A percentile compares a stretch with the other conserved stretches of the same genome.
Evolutionary conservation across 2,888 invertebrate species (phyloP).

Genomic region (Sarcophaga subvicina): DNA sequence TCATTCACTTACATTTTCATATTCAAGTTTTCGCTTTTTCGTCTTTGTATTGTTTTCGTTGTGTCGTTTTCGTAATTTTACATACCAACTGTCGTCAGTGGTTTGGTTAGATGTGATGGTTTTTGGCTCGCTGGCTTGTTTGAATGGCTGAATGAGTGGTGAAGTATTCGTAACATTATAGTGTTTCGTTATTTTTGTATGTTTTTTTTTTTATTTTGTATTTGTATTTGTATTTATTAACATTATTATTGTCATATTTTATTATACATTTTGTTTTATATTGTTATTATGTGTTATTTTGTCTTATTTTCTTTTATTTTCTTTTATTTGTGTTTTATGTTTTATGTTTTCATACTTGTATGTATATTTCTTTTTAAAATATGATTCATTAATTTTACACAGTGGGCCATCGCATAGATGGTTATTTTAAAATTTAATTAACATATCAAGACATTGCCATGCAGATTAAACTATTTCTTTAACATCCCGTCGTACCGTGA

Average conservation of each 20-base stretch:
- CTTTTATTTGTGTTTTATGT: background rate
- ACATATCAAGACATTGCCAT: too few relatives aligned
- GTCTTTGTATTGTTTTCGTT: background rate
- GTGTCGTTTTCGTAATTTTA: conserved; percentile 23
- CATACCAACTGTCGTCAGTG: background rate
- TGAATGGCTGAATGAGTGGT: conserved; percentile 12
- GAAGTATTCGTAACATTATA: conserved; percentile 1
- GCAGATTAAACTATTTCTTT: too few relatives aligned
- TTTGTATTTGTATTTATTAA: too few relatives aligned
- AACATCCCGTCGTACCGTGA: too few relatives aligned
- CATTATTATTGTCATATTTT: conserved; percentile 46
- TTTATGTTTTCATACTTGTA: conserved; percentile 30
- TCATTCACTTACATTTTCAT: background rate
- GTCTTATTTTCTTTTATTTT: conserved; percentile 11
- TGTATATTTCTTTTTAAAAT: conserved; percentile 26
- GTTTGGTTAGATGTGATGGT: background rate
- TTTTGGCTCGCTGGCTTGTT: background rate
- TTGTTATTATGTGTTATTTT: conserved; percentile 37
- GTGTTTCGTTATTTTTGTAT: conserved; percentile 13
- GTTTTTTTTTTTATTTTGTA: too few relatives aligned
- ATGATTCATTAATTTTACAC: conserved; percentile 3
- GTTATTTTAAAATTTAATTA: too few relatives aligned
- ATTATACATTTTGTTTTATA: conserved; percentile 10
- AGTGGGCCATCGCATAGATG: background rate
- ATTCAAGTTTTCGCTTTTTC: conserved; percentile 2